Base-by-base conservation (phyloP, 64 coral and sea anemone genomes). In the Dendrophyllia cribrosa region DNA sequence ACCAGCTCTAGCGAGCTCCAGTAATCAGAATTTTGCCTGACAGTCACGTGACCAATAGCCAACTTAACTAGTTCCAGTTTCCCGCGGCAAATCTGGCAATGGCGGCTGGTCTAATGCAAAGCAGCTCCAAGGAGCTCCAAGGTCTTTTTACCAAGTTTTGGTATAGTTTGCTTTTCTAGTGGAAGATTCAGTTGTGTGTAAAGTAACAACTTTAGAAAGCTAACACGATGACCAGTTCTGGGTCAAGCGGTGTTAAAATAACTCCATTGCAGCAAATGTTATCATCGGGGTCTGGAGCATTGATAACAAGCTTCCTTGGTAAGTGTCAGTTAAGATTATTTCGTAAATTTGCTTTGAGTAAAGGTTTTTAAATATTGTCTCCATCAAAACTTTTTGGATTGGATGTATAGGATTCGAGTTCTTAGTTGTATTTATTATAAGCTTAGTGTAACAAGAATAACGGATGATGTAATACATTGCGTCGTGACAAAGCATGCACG, bases 201-300 rank as follows among this genome's bases (percentile, higher is more conserved):
- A 84, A 47, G 46, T 26, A 16, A 83, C 8, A 20, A 12, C 23
- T 26, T 46, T 8, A 64, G 19, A 10, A 65, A 5, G 25, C 14
- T 46, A n/a, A 19, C 80, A 46, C 46, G 11, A 84, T 84, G 80
- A 46, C 9, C 44, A 84, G 60, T 67, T n/a, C 19, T 9, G 43
- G 6, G 0, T 15, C 58, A 48, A 83, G 59, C 20, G 46, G 43
- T 11, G 95, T 75, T 70, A 84, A 94, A 13, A 97, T 97, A 70
- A 97, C 95, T 49, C 95, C 95, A 24, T 6, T 94, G 1, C 95
- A 97, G 5, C 95, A 97, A 82, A 91, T 97, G 87, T n/a, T 65
- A 74, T 74, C 95, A 49, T 89, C 95, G 9, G 89, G 95, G n/a
- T 97, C 95, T 21, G 95, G 95, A 70, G 91, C 95, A 16, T 51